Evolutionary conservation across 2,888 invertebrate genomes (phyloP), one percentile per base, ranked within the genome.

Genomic region (Netelia inedita): DNA sequence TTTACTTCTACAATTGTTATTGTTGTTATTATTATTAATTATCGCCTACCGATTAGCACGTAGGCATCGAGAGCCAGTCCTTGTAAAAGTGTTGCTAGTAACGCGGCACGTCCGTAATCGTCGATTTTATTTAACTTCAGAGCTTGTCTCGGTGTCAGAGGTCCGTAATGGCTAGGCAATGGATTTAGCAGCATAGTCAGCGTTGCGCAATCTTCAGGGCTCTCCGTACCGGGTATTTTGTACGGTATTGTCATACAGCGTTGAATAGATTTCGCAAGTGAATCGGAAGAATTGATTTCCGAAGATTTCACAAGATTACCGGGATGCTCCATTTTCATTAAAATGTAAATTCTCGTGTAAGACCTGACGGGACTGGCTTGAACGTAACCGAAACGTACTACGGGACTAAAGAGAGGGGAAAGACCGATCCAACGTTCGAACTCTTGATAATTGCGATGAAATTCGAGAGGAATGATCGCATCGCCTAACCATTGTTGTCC

Each of bases 401-500:
- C 88, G 0, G 94, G 93, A 87, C 92, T 93, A 50, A 86, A 90
- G 6, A 93, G 83, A 1, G 93, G 89, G 0, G 92, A 92, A 2
- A 94, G 75, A 1, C 89, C 89, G 23, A 94, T 88, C 94, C 93
- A 94, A 10, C 92, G 89, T 84, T 94, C 94, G 0, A 94, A 87
- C 43, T 93, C 92, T 63, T 93, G 93, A 82, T 92, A 91, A 85
- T 91, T 91, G 11, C 90, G 87, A 23, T 92, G 88, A 75, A 88
- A 88, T 73, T 93, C 93, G 8, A 93, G 75, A 0, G 93, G 93
- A 50, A 93, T 90, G 9, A 88, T 88, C 0, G 93, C 89, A 84
- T 93, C 93, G 0, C 94, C 94, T 6, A 94, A 87, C 93, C 93
- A 94, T 28, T 93, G 93, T 2, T 90, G 86, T 16, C 94, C 94